Base-by-base conservation (phyloP, 2,113 vertebrate genomes). In the Calypte anna region DNA sequence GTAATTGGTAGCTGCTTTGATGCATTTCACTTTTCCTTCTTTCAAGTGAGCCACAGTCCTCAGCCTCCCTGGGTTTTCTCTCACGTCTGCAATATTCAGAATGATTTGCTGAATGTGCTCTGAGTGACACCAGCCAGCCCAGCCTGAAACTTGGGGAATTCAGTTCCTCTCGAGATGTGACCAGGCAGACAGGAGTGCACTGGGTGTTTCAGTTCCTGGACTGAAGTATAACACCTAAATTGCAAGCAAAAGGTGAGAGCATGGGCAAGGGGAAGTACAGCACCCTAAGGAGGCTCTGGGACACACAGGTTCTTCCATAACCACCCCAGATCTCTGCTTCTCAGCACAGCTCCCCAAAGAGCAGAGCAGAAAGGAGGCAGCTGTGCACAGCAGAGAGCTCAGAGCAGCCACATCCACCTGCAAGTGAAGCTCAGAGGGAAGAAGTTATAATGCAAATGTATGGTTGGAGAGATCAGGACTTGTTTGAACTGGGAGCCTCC, bases 21-120 rank as follows among this genome's bases (percentile, higher is more conserved):
- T 79, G 77, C 50, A 51, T 81, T 91, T 89, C 69, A 40, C 74
- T 95, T 95, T 86, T 91, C 33, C 79, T 61, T 55, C 89, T 96
- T 92, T 81, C 89, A 92, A 66, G 74, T 44, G 53, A 55, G 73
- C 91, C 68, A 30, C 81, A 82, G 62, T 61, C 55, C 80, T 63
- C 48, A 43, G 44, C 63, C 55, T 81, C 11, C 51, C 8, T 12
- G 73, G 31, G 11, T 50, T 84, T 83, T 51, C 53, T 48, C 38
- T 69, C 61, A 15, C 13, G 66, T 44, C 73, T 84, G 77, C 38
- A 63, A 46, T 31, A 67, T 62, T 72, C 61, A 25, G 31, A 36
- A 25, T 63, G 62, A 51, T 58, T 62, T 68, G 40, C 57, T 87
- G 81, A 78, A 31, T 73, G 17, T n/a, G 50, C 91, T 82, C 54